These are phyloP conservation scores for Antennarius maculatus DNA, from an alignment of 2,797 vertebrate species.

Conservation along the genomic window DNA sequence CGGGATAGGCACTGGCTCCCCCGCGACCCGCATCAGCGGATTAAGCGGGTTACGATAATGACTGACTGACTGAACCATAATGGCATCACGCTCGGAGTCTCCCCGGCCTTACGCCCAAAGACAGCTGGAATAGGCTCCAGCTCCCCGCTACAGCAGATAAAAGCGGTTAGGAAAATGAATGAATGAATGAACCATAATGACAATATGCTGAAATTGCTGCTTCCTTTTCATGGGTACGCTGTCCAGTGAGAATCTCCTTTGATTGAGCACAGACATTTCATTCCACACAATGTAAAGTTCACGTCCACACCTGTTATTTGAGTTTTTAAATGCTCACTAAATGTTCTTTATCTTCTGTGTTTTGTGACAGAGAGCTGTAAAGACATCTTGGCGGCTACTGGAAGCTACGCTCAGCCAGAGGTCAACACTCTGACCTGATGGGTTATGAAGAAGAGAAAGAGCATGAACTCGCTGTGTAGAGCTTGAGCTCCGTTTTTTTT, in stretches of 20 bases:
- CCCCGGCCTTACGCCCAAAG: too few relatives aligned
- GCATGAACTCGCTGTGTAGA: slow-evolving; percentile 18
- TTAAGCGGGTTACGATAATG: too few relatives aligned
- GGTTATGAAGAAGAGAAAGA: slow-evolving; percentile 33
- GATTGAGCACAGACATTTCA: background rate
- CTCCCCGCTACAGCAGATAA: too few relatives aligned
- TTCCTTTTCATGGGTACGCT: background rate
- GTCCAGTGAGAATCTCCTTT: background rate
- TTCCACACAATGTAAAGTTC: background rate
- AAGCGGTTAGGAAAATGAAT: too few relatives aligned
- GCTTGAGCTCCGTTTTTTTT: slow-evolving; percentile 5
- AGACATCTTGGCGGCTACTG: slow-evolving; percentile 73
- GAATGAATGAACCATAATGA: background rate
- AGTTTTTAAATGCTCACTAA: background rate
- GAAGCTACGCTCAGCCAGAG: slow-evolving; percentile 79
- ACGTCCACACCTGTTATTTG: background rate
- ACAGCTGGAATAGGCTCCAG: too few relatives aligned
- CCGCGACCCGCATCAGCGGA: too few relatives aligned
- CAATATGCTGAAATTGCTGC: too few relatives aligned
- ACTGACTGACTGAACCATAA: too few relatives aligned
- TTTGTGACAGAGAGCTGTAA: slow-evolving; percentile 77
- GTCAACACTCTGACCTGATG: slow-evolving; percentile 78
- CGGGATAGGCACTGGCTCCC: too few relatives aligned
- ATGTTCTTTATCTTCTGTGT: slow-evolving; percentile 50
- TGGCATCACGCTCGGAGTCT: too few relatives aligned